Conservation (phyloP, 2,888 invertebrate genomes). For the Carpatolechia fugitivella region DNA sequence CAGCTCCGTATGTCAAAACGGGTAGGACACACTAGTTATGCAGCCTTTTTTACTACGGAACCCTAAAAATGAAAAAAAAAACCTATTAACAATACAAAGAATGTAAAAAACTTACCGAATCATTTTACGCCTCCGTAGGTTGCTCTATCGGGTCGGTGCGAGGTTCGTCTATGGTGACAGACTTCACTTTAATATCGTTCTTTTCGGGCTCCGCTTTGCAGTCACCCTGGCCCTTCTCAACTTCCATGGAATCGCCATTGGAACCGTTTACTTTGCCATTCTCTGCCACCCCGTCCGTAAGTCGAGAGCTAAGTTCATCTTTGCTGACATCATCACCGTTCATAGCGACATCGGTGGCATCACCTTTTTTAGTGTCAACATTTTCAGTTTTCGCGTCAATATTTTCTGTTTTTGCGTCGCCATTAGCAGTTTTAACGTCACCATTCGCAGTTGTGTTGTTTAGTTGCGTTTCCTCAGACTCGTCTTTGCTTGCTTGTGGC, state of each 20-base stretch:
- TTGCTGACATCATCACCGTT: conserved; percentile 58
- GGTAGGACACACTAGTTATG: too few relatives aligned
- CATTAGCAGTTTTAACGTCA: conserved; percentile 39
- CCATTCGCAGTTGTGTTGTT: conserved; percentile 48
- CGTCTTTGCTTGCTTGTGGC: conserved; percentile 33
- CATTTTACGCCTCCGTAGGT: conserved; percentile 73
- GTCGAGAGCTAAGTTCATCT: conserved; percentile 55
- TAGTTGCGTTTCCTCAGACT: conserved; percentile 47
- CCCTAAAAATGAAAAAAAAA: too few relatives aligned
- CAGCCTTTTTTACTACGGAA: too few relatives aligned
- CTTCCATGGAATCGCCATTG: conserved; percentile 39
- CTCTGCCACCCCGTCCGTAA: conserved; percentile 61
- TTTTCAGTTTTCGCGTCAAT: conserved; percentile 20
- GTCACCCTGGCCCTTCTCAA: conserved; percentile 58
- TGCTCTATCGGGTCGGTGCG: conserved; percentile 68
- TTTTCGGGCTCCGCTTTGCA: conserved; percentile 48
- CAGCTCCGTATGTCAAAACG: too few relatives aligned
- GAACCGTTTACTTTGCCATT: conserved; percentile 54
- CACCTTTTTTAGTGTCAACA: conserved; percentile 39
- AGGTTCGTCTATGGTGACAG: conserved; percentile 70
- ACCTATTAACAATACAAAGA: too few relatives aligned
- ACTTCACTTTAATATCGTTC: conserved; percentile 78
- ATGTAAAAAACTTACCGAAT: conserved; percentile 60
- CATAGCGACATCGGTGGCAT: conserved; percentile 31
- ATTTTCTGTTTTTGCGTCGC: conserved; percentile 32